A percentile compares a stretch with the other conserved stretches of the same genome.
Conservation (phyloP, 2,888 invertebrate genomes). For the Lamellibrachia columna region DNA sequence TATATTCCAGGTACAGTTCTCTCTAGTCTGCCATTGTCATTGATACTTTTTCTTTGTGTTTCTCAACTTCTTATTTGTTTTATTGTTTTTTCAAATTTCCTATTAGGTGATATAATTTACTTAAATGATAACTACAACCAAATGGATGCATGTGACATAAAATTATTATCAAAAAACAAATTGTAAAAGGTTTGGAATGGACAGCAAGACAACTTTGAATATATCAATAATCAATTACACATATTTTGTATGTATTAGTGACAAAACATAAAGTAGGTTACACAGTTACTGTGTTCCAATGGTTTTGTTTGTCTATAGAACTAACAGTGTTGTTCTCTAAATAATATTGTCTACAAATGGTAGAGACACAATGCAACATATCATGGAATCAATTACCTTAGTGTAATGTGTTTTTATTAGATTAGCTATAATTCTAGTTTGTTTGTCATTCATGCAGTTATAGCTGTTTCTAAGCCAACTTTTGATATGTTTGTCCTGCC, state of each 20-base stretch:
- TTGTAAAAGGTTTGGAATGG: no score
- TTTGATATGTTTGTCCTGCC: background rate
- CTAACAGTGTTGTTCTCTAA: no score
- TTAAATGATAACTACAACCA: no score
- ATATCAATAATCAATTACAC: no score
- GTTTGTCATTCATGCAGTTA: background rate
- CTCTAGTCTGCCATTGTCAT: background rate
- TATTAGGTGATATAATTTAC: no score
- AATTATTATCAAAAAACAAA: no score
- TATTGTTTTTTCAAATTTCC: background rate
- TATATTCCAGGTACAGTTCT: slow-evolving; percentile 27
- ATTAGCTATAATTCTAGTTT: background rate
- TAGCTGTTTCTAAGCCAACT: background rate
- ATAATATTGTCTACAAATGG: background rate
- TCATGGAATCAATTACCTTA: background rate
- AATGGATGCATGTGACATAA: no score
- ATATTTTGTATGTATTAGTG: no score
- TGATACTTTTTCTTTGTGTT: background rate
- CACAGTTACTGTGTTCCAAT: no score
- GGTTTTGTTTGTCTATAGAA: no score
- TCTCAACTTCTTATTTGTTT: background rate
- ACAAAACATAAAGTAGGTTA: no score
- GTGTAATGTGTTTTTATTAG: background rate
- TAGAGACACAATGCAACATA: background rate
- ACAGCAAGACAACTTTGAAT: no score